Evolutionary conservation across 2,888 invertebrate species (phyloP), one percentile per base, ranked within the genome.

Genomic region (Ernsta delagoae): DNA sequence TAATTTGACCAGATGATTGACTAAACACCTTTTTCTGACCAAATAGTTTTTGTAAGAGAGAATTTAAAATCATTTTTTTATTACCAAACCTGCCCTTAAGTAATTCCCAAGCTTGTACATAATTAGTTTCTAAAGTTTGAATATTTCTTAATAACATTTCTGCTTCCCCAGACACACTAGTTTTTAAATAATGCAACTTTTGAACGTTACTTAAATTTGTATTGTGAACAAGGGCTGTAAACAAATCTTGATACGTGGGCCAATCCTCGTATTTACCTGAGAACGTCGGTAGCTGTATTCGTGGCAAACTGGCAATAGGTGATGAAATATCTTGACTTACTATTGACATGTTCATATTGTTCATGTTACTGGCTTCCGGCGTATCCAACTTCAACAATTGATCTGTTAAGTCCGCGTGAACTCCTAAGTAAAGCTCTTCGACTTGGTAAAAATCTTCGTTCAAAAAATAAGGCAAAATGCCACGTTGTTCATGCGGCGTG

Each of bases 151-250:
- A 67, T 63, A 73, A 61, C 0, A 48, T 45, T 50, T 69, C 71
- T 1, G 74, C 72, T 66, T 74, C 74, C 6, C 75, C 74, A 7
- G 71, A 43, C 5, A 75, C 45, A 53, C 72, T 72, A 5, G 53
- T 63, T 59, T 75, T 75, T 48, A 75, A 68, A 59, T 76, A 75
- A 24, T 75, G 73, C 41, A 72, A 54, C 53, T 74, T 75, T 59
- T 75, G 71, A 8, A 76, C 73, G 5, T 69, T 70, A 16, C 24
- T 59, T n/a, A 75, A 31, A 24, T 63, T 45, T 45, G 70, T 70
- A n/a, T 65, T 65, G 54, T 75, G 71, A 4, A 73, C 67, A 16
- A 75, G 60, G 36, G 73, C 50, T n/a, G 50, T 16, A 65, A 71
- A 76, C 43, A 76, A 63, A 24, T 75, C 74, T 3, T 73, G 57